A percentile compares a stretch with the other conserved stretches of the same genome.
These are phyloP conservation scores for Hermetia illucens DNA, from an alignment of 1,140 invertebrate genomes.

Conservation along the genomic window DNA sequence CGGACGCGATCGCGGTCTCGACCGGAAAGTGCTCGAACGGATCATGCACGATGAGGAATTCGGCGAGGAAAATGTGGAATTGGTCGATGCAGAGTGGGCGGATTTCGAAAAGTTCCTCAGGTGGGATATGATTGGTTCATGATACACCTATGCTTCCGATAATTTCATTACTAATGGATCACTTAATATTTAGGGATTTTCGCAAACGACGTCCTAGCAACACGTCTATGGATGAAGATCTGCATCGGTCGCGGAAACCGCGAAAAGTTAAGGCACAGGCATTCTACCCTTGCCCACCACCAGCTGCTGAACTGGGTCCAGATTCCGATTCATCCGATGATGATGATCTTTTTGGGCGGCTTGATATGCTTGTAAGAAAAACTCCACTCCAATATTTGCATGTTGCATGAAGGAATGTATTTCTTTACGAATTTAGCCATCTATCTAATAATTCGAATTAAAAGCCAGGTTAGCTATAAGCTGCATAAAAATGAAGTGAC, in stretches of 20 bases:
- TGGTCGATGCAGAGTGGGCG: constrained; percentile 30
- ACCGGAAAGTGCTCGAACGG: constrained; percentile 15
- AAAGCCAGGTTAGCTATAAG: too few relatives aligned
- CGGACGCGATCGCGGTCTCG: constrained; percentile 12
- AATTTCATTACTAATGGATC: constrained; percentile 17
- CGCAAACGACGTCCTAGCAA: constrained; percentile 36
- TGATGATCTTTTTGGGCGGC: constrained; percentile 39
- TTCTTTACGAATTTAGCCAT: too few relatives aligned
- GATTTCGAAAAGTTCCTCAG: constrained; percentile 29
- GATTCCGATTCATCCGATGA: constrained; percentile 30
- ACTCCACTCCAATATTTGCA: too few relatives aligned
- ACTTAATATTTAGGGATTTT: constrained; percentile 28
- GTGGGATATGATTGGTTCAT: constrained; percentile 3
- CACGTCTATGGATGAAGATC: constrained; percentile 39
- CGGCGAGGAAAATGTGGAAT: constrained; percentile 29
- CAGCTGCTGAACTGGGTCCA: constrained; percentile 36
- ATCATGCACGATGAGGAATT: constrained; percentile 26
- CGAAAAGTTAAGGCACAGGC: constrained; percentile 36
- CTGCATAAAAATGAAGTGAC: too few relatives aligned
- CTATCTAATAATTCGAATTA: too few relatives aligned
- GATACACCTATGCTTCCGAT: background rate
- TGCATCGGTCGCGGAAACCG: constrained; percentile 31
- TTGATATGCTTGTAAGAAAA: constrained; percentile 40
- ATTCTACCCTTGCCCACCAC: constrained; percentile 50
- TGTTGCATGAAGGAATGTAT: too few relatives aligned